Base-by-base conservation (phyloP, 2,888 invertebrate genomes). In the Idaea dimidiata region DNA sequence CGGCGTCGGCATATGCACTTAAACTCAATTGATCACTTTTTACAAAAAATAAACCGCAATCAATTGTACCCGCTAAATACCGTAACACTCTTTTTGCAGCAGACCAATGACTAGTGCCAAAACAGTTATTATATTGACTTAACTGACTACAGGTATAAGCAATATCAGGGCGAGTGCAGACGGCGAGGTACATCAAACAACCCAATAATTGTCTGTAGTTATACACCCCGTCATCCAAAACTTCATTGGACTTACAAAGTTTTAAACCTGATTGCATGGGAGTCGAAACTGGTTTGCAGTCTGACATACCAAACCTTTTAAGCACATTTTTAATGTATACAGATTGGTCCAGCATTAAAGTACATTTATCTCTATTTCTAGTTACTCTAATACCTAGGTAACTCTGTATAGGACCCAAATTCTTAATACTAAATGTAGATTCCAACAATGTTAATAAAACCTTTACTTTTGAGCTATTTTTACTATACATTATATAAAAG, bases 81-180 rank as follows among this genome's bases (percentile, higher is more conserved):
- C 69, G n/a, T 10, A 73, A 57, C 14, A 70, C 56, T 5, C 68
- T 58, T 54, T 73, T 73, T 7, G 68, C 69, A 6, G 66, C 65
- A 10, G 16, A 10, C 65, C 65, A 71, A 63, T 63, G 60, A 17
- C 10, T 6, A 16, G 14, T 55, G 54, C 56, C 58, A 63, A 65
- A 69, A 33, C 57, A 53, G 57, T 59, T 65, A 62, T 59, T 65
- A 63, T 67, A 71, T 24, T 72, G 72, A 56, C 69, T 65, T 10
- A 71, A 18, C 7, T 66, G 55, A 59, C 66, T 66, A 24, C 57
- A 61, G 16, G 65, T 53, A 62, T 57, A 68, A n/a, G 67, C 8
- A 32, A 71, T 69, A 31, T 71, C 71, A 17, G 69, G 71, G 6
- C 69, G 43, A 17, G 69, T 69, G 53, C 62, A 64, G n/a, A 71